Conservation (phyloP, 2,888 invertebrate genomes). For the Tryphoninae sp. region DNA sequence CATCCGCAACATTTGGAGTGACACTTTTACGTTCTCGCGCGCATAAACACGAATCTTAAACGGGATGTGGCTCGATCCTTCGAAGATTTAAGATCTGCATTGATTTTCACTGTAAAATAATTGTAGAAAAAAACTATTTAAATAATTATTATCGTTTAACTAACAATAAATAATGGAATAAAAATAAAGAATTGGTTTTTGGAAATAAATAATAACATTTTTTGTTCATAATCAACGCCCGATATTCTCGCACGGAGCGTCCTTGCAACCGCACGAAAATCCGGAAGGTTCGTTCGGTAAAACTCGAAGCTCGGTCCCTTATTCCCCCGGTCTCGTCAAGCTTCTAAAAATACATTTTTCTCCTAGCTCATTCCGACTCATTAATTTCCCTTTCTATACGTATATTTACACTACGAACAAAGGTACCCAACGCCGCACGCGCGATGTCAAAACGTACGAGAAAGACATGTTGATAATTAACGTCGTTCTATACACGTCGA, state of each 20-base stretch:
- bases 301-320: slow-evolving; percentile 23
- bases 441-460: neutral
- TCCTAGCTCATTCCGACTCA: slow-evolving; percentile 41
- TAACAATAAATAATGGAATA: too few relatives aligned
- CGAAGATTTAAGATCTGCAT: neutral
- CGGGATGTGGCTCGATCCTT: neutral
- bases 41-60: neutral
- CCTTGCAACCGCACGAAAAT: slow-evolving; percentile 10
- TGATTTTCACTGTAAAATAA: neutral
- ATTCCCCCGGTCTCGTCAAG: slow-evolving; percentile 22
- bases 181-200: too few relatives aligned
- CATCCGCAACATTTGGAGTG: slow-evolving; percentile 11
- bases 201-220: too few relatives aligned
- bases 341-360: slow-evolving; percentile 52
- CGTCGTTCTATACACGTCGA: neutral
- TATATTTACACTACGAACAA: slow-evolving; percentile 31
- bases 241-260: neutral
- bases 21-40: neutral
- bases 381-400: slow-evolving; percentile 37
- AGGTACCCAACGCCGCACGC: neutral
- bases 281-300: slow-evolving; percentile 30
- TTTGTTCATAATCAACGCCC: neutral
- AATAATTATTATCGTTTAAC: too few relatives aligned
- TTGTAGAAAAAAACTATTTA: too few relatives aligned
- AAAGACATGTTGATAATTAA: neutral